Evolutionary conservation across 2,113 vertebrate species (phyloP), one percentile per base, ranked within the genome.

Genomic region (Paradisaea rubra): DNA sequence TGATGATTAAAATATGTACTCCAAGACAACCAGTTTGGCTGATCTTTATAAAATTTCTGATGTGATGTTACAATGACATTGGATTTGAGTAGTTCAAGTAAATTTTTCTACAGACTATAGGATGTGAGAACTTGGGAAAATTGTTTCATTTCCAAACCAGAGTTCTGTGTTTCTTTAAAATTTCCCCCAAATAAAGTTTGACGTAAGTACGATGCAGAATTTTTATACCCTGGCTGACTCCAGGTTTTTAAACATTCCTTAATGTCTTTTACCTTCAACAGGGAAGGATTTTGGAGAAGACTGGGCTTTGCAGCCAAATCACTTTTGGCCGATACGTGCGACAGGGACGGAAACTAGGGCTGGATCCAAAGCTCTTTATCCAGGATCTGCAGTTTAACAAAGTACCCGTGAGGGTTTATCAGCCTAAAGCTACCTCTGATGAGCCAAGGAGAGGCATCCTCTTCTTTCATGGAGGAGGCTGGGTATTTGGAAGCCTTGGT

Each of bases 391-490:
- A 13, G 52, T 99, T 98, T 63, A 97, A 97, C 9, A 83, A 95
- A 3, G 97, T 98, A 65, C 98, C 98, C 3, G 98, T 99, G 89
- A 98, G 97, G 69, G 95, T 99, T n/a, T 99, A 99, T 81, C 97
- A 98, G 93, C 98, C 98, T 20, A 98, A 96, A 68, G 39, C 92
- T 8, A 65, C 88, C 59, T 96, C 97, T 28, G 57, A 93, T 4
- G 87, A 95, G 33, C 94, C 50, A 66, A 98, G 97, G 84, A 97
- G 95, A 91, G 98, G 98, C 14, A 89, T 99, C 33, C 41, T 99
- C 42, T 99, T 98, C 95, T 98, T 98, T 86, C 98, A 99, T 4
- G 98, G 98, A 28, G 98, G 98, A 35, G 98, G 98, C 54, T 97
- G 94, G 92, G 68, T 98, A 8, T 10, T 97, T 2, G 98, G 99